Percentiles rank a stretch among this genome's conserved stretches.
These are phyloP conservation scores for Lepidochitona cinerea DNA, from an alignment of 2,888 invertebrate species.

Conservation along the genomic window DNA sequence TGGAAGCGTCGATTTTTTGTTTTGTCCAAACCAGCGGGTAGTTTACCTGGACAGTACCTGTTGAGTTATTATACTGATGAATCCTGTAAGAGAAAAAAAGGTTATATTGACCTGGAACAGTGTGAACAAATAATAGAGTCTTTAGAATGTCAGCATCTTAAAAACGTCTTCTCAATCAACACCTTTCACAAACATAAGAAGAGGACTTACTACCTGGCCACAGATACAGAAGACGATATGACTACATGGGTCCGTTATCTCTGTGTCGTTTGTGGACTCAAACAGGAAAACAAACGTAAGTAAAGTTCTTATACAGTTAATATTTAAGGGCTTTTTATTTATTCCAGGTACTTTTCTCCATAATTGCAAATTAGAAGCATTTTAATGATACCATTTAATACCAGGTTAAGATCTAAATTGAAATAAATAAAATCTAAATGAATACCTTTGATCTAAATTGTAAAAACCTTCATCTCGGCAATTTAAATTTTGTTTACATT, in stretches of 20 bases:
- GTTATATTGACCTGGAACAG: conserved; percentile 88
- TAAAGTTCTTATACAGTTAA: too few relatives aligned
- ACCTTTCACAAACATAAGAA: conserved; percentile 73
- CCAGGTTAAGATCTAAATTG: too few relatives aligned
- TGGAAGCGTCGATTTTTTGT: conserved; percentile 97
- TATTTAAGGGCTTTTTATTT: too few relatives aligned
- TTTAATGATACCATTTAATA: too few relatives aligned
- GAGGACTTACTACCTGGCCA: conserved; percentile 92
- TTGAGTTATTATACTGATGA: conserved; percentile 92
- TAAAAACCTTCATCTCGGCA: too few relatives aligned
- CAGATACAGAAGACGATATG: conserved; percentile 93
- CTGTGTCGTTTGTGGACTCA: conserved; percentile 87
- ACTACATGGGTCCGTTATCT: conserved; percentile 95
- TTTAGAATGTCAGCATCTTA: conserved; percentile 61
- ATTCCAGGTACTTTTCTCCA: too few relatives aligned
- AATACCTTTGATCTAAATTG: too few relatives aligned
- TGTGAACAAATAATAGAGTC: conserved; percentile 88
- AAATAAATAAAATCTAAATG: too few relatives aligned
- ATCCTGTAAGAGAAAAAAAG: conserved; percentile 63
- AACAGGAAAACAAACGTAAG: conserved; percentile 59
- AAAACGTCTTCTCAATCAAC: conserved; percentile 62
- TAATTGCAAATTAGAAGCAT: too few relatives aligned
- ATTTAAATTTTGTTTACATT: too few relatives aligned
- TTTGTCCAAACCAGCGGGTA: conserved; percentile 85
- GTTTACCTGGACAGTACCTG: conserved; percentile 93